Evolutionary conservation across 2,888 invertebrate species (phyloP).

Genomic region (Resseliella maxima): DNA sequence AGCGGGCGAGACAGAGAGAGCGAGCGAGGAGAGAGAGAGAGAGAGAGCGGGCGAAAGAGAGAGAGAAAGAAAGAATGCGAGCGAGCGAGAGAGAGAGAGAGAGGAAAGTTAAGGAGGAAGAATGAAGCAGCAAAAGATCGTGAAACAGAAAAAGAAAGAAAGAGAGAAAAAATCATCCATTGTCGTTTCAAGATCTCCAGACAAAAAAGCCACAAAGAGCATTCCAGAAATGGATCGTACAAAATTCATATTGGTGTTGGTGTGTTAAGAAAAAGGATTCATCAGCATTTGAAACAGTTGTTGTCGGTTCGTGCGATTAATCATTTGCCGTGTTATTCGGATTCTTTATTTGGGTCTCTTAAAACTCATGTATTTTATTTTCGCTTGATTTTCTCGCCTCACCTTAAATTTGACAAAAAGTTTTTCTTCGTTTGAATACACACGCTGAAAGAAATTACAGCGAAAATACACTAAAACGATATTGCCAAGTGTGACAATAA

Average conservation of each 20-base stretch:
- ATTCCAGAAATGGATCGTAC: too few species aligned
- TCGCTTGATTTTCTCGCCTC: not conserved
- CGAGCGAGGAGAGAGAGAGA: too few species aligned
- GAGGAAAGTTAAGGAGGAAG: too few species aligned
- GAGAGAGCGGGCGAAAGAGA: too few species aligned
- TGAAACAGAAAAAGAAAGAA: too few species aligned
- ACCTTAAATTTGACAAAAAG: not conserved
- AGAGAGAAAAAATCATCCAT: too few species aligned
- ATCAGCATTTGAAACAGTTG: not conserved
- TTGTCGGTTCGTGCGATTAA: slow-evolving; percentile 2
- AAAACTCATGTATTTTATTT: not conserved
- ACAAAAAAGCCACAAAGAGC: not conserved
- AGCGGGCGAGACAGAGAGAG: too few species aligned
- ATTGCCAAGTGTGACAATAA: slow-evolving; percentile 44
- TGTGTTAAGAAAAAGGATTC: slow-evolving; percentile 33
- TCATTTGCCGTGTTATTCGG: slow-evolving; percentile 17
- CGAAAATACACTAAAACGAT: not conserved
- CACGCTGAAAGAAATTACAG: not conserved
- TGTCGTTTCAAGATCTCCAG: not conserved
- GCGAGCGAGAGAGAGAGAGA: too few species aligned
- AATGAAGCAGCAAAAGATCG: too few species aligned
- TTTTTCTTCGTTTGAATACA: not conserved
- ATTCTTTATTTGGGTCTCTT: slow-evolving; percentile 1
- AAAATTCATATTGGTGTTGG: not conserved
- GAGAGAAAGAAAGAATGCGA: too few species aligned